phyloP scores from a whole-genome alignment of 2,113 vertebrate genomes.

The Sterna hirundo region DNA sequence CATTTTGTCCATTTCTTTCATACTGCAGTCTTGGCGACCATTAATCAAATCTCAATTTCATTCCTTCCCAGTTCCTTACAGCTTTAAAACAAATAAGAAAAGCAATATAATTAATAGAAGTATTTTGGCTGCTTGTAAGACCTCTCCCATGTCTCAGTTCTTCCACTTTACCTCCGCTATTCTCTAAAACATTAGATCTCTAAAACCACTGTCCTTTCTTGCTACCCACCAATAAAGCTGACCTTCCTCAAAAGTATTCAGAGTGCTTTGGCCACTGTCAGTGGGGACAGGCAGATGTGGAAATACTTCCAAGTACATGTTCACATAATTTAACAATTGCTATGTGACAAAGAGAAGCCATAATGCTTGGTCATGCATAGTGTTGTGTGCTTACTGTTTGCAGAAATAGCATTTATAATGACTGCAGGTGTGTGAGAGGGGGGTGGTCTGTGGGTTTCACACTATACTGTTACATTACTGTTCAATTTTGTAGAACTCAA shows the following conservation, averaged over 20 bases:
- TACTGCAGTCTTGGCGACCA: neutral
- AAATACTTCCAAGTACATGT: neutral
- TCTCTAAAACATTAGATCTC: neutral
- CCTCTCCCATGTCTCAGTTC: neutral
- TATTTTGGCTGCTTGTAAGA: neutral
- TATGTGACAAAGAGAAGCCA: neutral
- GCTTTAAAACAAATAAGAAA: neutral
- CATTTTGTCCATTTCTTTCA: neutral
- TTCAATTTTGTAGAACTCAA: neutral
- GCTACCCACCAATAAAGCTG: neutral
- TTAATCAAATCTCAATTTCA: slow-evolving; percentile 11
- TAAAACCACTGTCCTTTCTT: neutral
- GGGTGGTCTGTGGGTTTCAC: neutral
- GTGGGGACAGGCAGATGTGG: neutral
- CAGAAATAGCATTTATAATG: neutral
- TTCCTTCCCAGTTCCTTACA: neutral
- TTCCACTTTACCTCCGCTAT: neutral
- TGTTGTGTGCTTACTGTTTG: neutral
- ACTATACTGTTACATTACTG: neutral
- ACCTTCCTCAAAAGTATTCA: neutral
- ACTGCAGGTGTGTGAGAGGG: neutral
- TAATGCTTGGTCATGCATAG: neutral
- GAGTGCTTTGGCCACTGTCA: neutral
- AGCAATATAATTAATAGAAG: slow-evolving; percentile 21
- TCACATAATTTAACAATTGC: neutral